Evolutionary conservation across 2,888 invertebrate genomes (phyloP).

Genomic region (Psylliodes chrysocephalus): DNA sequence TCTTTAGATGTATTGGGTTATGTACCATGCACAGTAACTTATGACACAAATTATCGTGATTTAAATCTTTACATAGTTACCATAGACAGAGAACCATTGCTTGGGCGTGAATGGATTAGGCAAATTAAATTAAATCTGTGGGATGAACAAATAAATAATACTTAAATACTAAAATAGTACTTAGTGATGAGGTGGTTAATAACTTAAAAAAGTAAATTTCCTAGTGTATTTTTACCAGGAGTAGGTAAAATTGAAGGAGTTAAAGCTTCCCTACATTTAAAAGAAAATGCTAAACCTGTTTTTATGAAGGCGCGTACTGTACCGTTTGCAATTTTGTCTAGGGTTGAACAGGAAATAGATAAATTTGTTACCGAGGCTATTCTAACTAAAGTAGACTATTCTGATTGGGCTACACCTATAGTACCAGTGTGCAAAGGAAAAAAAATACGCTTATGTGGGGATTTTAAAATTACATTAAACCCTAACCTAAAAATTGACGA

Average conservation of each 20-base stretch:
- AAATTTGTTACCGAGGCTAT: not conserved
- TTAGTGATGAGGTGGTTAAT: not conserved
- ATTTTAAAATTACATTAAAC: constrained; percentile 35
- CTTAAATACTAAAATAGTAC: too few species aligned
- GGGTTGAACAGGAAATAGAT: constrained; percentile 11
- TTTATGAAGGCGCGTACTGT: constrained; percentile 31
- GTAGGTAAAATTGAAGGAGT: constrained; percentile 9
- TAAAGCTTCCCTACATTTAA: not conserved
- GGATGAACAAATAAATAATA: not conserved
- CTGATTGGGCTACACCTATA: constrained; percentile 2
- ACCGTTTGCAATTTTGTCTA: not conserved
- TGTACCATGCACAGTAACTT: not conserved
- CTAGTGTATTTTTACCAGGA: not conserved
- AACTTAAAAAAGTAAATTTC: not conserved
- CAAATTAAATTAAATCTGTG: not conserved
- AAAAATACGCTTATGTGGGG: constrained; percentile 32
- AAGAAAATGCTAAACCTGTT: constrained; percentile 7
- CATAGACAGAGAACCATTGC: not conserved
- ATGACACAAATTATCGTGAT: not conserved
- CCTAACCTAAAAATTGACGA: constrained; percentile 20
- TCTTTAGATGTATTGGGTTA: not conserved
- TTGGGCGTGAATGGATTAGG: not conserved
- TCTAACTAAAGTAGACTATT: not conserved
- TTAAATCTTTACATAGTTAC: not conserved
- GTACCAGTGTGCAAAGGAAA: not conserved